Percentiles rank a stretch among this genome's conserved stretches.
Evolutionary conservation across 1,140 invertebrate genomes (phyloP).

Genomic region (Tetramorium parvispinum): DNA sequence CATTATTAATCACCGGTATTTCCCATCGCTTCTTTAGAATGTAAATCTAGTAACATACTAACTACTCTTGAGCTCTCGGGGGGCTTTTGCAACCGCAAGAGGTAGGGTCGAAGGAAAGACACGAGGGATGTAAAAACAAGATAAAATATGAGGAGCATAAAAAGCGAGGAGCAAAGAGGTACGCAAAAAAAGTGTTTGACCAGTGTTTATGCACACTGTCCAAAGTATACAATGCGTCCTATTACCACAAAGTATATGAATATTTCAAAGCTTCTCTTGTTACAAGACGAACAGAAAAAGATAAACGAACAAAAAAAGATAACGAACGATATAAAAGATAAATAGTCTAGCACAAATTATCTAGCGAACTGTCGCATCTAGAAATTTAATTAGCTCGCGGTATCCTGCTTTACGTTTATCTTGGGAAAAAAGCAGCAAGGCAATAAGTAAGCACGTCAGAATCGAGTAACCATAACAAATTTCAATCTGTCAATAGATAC

Average conservation of each 20-base stretch:
- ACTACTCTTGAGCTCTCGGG: constrained; percentile 71
- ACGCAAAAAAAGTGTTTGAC: constrained; percentile 38
- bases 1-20: constrained; percentile 74
- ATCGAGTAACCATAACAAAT: constrained; percentile 27
- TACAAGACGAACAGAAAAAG: neutral
- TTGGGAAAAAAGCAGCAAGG: neutral
- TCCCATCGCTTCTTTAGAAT: constrained; percentile 78
- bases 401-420: neutral
- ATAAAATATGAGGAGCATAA: neutral
- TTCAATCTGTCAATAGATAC: constrained; percentile 41
- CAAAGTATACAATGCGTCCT: neutral
- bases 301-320: neutral
- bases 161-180: constrained; percentile 17
- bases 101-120: neutral
- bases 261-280: neutral
- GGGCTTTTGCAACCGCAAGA: constrained; percentile 3
- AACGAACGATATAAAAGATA: neutral
- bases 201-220: neutral
- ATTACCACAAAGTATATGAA: neutral
- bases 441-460: neutral
- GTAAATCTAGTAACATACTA: constrained; percentile 79
- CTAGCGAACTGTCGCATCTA: neutral
- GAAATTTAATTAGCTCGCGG: constrained; percentile 13
- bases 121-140: neutral
- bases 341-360: neutral